Conservation (phyloP, 2,888 invertebrate species). For the Meiosimyza decipiens region DNA sequence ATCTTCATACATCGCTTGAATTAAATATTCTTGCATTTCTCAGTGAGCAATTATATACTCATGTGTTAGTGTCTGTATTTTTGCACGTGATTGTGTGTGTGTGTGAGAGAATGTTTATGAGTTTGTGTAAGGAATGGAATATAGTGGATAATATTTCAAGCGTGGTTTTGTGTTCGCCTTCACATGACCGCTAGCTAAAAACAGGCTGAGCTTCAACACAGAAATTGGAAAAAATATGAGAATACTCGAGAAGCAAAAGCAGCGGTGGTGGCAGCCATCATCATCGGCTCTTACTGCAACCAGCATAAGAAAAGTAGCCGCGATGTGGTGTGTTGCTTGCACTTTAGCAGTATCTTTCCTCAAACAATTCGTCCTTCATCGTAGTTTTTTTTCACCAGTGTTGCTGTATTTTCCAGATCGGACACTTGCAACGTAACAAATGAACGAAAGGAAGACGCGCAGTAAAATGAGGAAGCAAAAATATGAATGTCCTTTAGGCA, state of each 20-base stretch:
- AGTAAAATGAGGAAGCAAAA: constrained; percentile 31
- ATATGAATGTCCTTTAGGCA: constrained; percentile 36
- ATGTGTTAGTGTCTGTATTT: too few species aligned
- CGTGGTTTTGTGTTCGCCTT: constrained; percentile 40
- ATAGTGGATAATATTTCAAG: constrained; percentile 40
- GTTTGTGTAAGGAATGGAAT: constrained; percentile 9
- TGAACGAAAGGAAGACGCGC: constrained; percentile 5
- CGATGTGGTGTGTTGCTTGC: neutral
- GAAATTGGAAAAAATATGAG: constrained; percentile 29
- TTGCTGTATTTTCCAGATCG: constrained; percentile 3
- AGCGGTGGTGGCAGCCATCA: neutral
- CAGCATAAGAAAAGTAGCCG: constrained; percentile 4
- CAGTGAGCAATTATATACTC: too few species aligned
- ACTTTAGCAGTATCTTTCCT: constrained; percentile 11
- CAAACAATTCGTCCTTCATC: constrained; percentile 5
- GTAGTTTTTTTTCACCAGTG: constrained; percentile 4
- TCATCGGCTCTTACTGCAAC: neutral
- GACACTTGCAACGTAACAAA: constrained; percentile 18
- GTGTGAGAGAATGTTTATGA: constrained; percentile 4
- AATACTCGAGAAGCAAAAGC: neutral
- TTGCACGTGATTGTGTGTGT: neutral
- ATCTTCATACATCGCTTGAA: too few species aligned
- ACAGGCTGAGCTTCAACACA: constrained; percentile 21
- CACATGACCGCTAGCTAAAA: constrained; percentile 31
- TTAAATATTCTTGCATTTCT: too few species aligned